Conservation (phyloP, 2,113 vertebrate species). For the Arenaria interpres region DNA sequence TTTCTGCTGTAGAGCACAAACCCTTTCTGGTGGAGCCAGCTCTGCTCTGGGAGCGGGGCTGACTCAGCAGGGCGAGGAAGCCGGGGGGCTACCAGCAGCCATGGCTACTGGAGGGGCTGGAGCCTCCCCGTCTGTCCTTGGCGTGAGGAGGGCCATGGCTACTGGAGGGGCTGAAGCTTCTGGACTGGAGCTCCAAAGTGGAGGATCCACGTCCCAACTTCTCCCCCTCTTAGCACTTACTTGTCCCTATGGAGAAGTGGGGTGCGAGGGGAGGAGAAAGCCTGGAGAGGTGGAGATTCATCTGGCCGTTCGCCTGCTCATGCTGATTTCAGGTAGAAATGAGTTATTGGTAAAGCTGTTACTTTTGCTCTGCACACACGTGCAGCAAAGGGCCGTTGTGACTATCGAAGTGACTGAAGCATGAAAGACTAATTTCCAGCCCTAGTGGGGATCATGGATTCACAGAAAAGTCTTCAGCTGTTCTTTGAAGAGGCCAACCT, state of each 20-base stretch:
- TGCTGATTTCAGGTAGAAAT: neutral
- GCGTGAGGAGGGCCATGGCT: accelerated
- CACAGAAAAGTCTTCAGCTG: neutral
- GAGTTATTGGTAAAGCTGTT: neutral
- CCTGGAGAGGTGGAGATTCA: neutral
- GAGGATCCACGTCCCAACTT: neutral
- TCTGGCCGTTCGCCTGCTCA: accelerated
- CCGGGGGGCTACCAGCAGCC: neutral
- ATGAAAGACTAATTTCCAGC: neutral
- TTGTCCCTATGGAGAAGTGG: too few relatives aligned
- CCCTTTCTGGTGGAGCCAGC: neutral
- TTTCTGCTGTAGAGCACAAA: neutral
- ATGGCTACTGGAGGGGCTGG: neutral
- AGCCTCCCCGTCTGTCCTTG: accelerated
- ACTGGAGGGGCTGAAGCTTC: neutral
- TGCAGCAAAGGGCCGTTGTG: neutral
- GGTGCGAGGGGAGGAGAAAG: neutral
- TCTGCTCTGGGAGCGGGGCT: neutral
- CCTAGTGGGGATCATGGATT: neutral
- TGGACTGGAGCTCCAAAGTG: neutral
- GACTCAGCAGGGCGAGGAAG: neutral
- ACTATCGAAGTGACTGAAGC: neutral
- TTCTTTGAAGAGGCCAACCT: neutral
- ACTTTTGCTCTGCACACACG: neutral
- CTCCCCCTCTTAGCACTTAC: neutral